Evolutionary conservation across 2,113 vertebrate genomes (phyloP).

Genomic region (Sterrhoptilus dennistouni): DNA sequence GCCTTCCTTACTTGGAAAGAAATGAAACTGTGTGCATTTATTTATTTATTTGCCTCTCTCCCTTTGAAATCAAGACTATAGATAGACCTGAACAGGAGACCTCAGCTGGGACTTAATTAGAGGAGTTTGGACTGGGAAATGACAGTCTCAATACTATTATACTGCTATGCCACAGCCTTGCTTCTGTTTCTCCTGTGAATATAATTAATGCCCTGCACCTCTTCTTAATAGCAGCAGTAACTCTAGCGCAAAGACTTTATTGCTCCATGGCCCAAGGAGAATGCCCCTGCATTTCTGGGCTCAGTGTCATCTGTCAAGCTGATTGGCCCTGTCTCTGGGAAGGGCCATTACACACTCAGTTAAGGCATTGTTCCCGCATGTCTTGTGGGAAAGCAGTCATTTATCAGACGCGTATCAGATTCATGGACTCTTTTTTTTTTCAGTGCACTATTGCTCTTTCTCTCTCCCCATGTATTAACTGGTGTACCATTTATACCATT

Average conservation of each 20-base stretch:
- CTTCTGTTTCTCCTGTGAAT: constrained; percentile 26
- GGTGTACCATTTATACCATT: background rate
- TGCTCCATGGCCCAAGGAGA: constrained; percentile 62
- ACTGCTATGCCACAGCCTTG: background rate
- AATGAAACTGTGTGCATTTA: background rate
- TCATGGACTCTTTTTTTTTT: background rate
- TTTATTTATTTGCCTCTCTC: background rate
- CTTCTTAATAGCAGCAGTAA: constrained; percentile 64
- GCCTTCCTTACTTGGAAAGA: background rate
- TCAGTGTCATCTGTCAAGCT: constrained; percentile 61
- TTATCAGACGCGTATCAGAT: constrained; percentile 50
- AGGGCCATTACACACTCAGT: constrained; percentile 50
- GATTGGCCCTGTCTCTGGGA: constrained; percentile 53
- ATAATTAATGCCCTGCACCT: constrained; percentile 68
- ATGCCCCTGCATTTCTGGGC: constrained; percentile 26
- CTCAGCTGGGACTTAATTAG: constrained; percentile 73
- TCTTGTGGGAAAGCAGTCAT: constrained; percentile 50
- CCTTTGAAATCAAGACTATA: constrained; percentile 1
- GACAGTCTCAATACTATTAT: constrained; percentile 55
- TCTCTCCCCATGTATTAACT: background rate
- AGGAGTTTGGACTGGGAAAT: constrained; percentile 53
- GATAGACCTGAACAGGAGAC: constrained; percentile 16
- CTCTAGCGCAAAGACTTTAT: constrained; percentile 54
- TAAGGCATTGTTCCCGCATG: constrained; percentile 48
- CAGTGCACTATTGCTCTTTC: background rate